Conservation (phyloP, 2,797 vertebrate genomes). For the Triplophysa yarkandensis region DNA sequence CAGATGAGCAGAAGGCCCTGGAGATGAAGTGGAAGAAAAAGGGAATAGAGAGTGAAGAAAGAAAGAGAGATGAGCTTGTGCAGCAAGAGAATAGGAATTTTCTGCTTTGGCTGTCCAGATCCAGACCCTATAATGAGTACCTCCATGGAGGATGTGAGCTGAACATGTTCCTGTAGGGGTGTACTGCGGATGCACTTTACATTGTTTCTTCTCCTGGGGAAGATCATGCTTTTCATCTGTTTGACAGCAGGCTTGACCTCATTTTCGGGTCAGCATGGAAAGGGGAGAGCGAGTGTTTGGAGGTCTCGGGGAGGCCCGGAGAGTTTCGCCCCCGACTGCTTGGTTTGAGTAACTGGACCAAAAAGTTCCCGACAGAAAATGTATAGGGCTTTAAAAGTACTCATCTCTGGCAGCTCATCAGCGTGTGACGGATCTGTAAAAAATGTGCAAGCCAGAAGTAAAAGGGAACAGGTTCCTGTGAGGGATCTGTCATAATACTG, state of each 20-base stretch:
- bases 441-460: background rate
- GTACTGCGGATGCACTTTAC: constrained; percentile 44
- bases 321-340: constrained; percentile 23
- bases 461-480: constrained; percentile 19
- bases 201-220: constrained; percentile 41
- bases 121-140: constrained; percentile 34
- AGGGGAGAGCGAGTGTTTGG: constrained; percentile 21
- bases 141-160: constrained; percentile 34
- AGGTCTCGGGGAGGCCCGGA: constrained; percentile 28
- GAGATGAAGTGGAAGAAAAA: constrained; percentile 5
- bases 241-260: constrained; percentile 45
- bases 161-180: constrained; percentile 6
- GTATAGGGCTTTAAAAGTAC: constrained; percentile 15
- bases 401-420: constrained; percentile 28
- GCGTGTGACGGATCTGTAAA: constrained; percentile 22
- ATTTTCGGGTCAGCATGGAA: constrained; percentile 33
- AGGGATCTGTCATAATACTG: constrained; percentile 13
- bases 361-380: constrained; percentile 10
- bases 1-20: constrained; percentile 21
- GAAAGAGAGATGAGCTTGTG: constrained; percentile 37
- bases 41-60: constrained; percentile 3
- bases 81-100: constrained; percentile 25
- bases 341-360: constrained; percentile 35
- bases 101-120: constrained; percentile 25
- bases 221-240: constrained; percentile 39